Conservation (phyloP, 2,797 vertebrate species). For the Enteromius paludinosus region DNA sequence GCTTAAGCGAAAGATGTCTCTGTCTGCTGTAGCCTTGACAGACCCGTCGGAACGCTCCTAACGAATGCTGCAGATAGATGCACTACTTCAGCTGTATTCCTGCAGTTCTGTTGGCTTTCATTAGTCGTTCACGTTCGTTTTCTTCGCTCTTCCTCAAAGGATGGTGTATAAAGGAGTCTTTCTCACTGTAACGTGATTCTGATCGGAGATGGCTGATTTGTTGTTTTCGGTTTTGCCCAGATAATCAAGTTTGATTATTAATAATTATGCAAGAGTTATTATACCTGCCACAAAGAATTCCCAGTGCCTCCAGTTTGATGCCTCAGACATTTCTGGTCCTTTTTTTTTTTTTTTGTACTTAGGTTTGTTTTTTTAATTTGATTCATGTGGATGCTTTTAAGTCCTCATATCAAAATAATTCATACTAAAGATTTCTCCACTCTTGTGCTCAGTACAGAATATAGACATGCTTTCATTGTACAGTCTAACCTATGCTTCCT, state of each 20-base stretch:
- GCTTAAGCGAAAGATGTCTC: not conserved
- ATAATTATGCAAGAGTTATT: conserved; percentile 47
- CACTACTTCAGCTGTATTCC: conserved; percentile 42
- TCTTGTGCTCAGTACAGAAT: conserved; percentile 30
- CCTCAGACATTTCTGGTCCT: conserved; percentile 35
- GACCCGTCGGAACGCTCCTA: not conserved
- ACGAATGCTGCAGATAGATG: conserved; percentile 45
- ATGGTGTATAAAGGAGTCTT: conserved; percentile 16
- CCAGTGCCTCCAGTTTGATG: conserved; percentile 63
- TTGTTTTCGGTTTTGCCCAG: conserved; percentile 16
- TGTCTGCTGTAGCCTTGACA: not conserved
- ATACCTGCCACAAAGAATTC: conserved; percentile 54
- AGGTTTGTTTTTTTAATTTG: conserved; percentile 34
- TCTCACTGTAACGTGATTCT: conserved; percentile 21
- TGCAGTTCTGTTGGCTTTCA: not conserved
- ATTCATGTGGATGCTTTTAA: conserved; percentile 45
- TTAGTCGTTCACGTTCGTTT: not conserved
- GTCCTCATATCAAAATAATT: conserved; percentile 47
- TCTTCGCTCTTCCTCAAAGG: not conserved
- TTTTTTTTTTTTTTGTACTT: conserved; percentile 48
- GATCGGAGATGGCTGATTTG: not conserved
- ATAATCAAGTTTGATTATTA: conserved; percentile 51
- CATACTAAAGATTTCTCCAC: conserved; percentile 30
- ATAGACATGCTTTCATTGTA: conserved; percentile 65
- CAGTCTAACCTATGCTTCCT: conserved; percentile 74